phyloP scores from a whole-genome alignment of 2,113 vertebrate species.

The Caloenas nicobarica region DNA sequence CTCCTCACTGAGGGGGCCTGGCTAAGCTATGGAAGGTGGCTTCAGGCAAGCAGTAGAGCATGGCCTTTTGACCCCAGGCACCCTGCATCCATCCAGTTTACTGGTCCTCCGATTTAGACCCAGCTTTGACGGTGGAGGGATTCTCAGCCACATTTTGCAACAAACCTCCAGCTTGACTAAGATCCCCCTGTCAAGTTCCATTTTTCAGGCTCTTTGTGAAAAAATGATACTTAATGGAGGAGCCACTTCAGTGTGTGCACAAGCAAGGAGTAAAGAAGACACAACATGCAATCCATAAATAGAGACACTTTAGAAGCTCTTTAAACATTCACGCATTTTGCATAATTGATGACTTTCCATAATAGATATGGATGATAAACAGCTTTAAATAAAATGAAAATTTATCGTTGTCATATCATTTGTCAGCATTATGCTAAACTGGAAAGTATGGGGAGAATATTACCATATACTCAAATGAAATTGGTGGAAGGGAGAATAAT shows the following conservation, averaged over 20 bases:
- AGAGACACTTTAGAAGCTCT: constrained; percentile 44
- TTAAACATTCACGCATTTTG: constrained; percentile 63
- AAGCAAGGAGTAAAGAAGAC: constrained; percentile 10
- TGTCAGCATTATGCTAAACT: constrained; percentile 40
- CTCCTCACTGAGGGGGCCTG: neutral
- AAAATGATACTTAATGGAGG: constrained; percentile 31
- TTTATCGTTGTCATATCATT: constrained; percentile 54
- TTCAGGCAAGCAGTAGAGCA: neutral
- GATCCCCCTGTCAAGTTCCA: constrained; percentile 4
- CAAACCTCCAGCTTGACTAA: neutral
- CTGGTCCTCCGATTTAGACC: neutral
- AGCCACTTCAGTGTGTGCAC: neutral
- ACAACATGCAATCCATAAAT: constrained; percentile 51
- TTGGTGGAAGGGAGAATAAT: constrained; percentile 16
- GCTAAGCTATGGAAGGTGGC: neutral
- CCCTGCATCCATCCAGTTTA: neutral
- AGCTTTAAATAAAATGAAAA: constrained; percentile 68
- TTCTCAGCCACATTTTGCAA: neutral
- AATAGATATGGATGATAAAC: constrained; percentile 68
- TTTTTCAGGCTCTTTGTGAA: constrained; percentile 43
- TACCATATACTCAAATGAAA: neutral
- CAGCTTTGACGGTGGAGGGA: neutral
- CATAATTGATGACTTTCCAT: constrained; percentile 68
- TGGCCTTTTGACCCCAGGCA: neutral
- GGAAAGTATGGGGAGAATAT: constrained; percentile 16